phyloP scores from a whole-genome alignment of 2,797 vertebrate species.

The Poecilia velifera region DNA sequence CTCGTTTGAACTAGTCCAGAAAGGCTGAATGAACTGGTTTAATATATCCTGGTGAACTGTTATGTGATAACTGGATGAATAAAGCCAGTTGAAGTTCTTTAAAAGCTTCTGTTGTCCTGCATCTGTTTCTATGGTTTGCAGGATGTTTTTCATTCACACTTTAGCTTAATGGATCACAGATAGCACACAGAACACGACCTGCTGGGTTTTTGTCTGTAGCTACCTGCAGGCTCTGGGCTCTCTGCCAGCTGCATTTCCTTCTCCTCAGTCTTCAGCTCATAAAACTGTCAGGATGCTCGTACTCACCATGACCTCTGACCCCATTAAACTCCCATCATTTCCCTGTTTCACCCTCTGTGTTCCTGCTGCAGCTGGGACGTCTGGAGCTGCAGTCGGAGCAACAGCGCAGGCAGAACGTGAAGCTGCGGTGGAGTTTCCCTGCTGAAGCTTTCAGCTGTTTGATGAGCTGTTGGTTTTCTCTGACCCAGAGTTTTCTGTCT shows the following conservation, averaged over 20 bases:
- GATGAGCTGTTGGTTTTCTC: not conserved
- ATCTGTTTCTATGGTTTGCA: not conserved
- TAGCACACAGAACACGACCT: not conserved
- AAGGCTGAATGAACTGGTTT: not conserved
- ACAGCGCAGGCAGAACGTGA: not conserved
- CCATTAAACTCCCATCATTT: slow-evolving; percentile 52
- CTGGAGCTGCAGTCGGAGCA: not conserved
- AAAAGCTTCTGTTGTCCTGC: not conserved
- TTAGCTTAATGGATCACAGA: not conserved
- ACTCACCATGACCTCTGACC: slow-evolving; percentile 66
- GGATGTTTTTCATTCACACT: not conserved
- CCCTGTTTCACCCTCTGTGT: slow-evolving; percentile 8
- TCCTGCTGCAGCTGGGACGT: not conserved
- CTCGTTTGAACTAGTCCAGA: not conserved
- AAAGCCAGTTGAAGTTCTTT: not conserved
- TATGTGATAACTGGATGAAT: not conserved
- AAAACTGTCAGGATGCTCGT: slow-evolving; percentile 71
- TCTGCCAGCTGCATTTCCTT: slow-evolving; percentile 42
- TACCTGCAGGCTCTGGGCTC: slow-evolving; percentile 63
- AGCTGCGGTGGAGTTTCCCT: not conserved
- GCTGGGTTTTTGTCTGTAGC: slow-evolving; percentile 6
- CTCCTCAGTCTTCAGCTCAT: slow-evolving; percentile 52
- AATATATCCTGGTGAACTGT: not conserved
- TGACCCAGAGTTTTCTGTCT: not conserved
- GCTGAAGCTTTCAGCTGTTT: not conserved